Conservation (phyloP, 2,113 vertebrate species). For the Ceratotherium simum region DNA sequence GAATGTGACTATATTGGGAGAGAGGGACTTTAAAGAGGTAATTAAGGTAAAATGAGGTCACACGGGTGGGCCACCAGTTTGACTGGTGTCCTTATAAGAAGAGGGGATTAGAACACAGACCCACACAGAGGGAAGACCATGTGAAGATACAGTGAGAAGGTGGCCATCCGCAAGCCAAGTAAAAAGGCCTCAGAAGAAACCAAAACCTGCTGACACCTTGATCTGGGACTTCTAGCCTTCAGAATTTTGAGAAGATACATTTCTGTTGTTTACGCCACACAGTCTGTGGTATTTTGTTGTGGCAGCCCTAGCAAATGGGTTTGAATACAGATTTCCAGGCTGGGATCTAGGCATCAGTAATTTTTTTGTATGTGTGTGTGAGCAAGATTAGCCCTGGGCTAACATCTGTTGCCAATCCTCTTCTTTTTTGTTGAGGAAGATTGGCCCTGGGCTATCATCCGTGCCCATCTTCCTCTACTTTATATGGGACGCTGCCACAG, state of each 20-base stretch:
- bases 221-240: not conserved
- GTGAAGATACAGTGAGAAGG: not conserved
- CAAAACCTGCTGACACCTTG: accelerated
- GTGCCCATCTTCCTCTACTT: too few relatives aligned
- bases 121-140: not conserved
- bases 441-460: too few relatives aligned
- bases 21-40: not conserved
- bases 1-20: not conserved
- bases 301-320: not conserved
- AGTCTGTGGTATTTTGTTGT: not conserved
- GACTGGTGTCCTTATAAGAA: not conserved
- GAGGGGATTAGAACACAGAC: not conserved
- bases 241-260: not conserved
- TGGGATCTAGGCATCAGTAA: not conserved
- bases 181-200: not conserved
- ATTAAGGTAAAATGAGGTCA: not conserved
- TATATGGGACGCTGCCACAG: too few relatives aligned
- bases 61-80: not conserved
- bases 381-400: too few relatives aligned
- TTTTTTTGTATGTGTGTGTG: too few relatives aligned
- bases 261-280: not conserved
- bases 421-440: too few relatives aligned
- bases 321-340: not conserved
- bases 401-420: too few relatives aligned
- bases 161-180: too few relatives aligned